phyloP scores from a whole-genome alignment of 2,113 vertebrate species.

The Ptilonorhynchus violaceus region DNA sequence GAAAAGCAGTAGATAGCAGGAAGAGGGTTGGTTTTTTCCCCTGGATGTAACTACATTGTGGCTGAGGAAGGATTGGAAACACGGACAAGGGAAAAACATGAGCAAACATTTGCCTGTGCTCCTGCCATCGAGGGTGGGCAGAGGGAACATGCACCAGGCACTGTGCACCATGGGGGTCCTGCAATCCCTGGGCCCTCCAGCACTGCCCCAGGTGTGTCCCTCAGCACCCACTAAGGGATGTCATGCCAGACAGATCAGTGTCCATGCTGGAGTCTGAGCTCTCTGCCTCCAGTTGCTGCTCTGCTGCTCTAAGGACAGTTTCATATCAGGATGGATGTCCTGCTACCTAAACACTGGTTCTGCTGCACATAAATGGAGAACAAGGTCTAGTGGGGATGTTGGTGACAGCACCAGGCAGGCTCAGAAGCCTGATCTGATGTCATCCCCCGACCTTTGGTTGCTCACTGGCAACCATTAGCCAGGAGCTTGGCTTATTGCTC shows the following conservation, averaged over 20 bases:
- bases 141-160: background rate
- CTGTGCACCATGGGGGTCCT: background rate
- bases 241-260: background rate
- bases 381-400: background rate
- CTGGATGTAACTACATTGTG: background rate
- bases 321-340: background rate
- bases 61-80: background rate
- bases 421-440: background rate
- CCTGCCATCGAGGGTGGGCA: background rate
- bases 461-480: background rate
- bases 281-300: background rate
- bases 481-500: background rate
- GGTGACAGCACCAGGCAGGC: background rate
- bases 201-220: background rate
- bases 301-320: background rate
- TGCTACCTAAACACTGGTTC: background rate
- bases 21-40: fast-evolving
- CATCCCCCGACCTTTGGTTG: background rate
- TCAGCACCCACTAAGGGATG: background rate
- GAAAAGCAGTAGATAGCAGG: background rate
- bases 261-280: background rate
- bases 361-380: background rate
- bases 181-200: background rate
- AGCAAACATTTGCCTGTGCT: fast-evolving
- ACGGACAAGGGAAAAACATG: background rate